Conservation (phyloP, 2,888 invertebrate species). For the Diploptera punctata region DNA sequence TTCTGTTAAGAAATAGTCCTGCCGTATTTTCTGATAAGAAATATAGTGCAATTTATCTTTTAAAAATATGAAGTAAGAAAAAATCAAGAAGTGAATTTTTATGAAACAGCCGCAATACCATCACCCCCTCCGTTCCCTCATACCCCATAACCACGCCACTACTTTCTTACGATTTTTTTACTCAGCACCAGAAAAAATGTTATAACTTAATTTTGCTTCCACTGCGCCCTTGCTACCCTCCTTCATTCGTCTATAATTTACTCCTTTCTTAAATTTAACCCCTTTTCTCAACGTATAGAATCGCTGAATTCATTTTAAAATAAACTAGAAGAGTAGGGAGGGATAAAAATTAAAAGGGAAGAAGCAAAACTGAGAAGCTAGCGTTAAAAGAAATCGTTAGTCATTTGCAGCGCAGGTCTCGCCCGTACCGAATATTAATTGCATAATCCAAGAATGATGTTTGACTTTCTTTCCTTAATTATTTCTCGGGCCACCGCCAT, state of each 20-base stretch:
- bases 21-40: too few relatives aligned
- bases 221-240: neutral
- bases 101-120: neutral
- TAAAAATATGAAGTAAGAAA: neutral
- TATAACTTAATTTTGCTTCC: constrained; percentile 14
- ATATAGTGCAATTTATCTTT: too few relatives aligned
- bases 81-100: neutral
- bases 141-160: neutral
- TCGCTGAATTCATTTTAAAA: constrained; percentile 11
- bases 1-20: too few relatives aligned
- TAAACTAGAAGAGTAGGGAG: neutral
- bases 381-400: constrained; percentile 12
- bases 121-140: neutral
- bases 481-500: constrained; percentile 20
- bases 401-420: constrained; percentile 10
- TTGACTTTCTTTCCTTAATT: constrained; percentile 28
- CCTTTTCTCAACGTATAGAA: neutral
- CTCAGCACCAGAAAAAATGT: neutral
- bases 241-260: constrained; percentile 12
- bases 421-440: constrained; percentile 9
- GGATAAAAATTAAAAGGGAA: constrained; percentile 4
- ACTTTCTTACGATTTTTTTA: neutral
- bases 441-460: constrained; percentile 21
- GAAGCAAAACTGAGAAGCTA: neutral
- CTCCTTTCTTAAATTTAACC: constrained; percentile 19